A percentile compares a stretch with the other conserved stretches of the same genome.
These are phyloP conservation scores for Dreissena polymorpha DNA, from an alignment of 1,140 invertebrate species.

Conservation along the genomic window DNA sequence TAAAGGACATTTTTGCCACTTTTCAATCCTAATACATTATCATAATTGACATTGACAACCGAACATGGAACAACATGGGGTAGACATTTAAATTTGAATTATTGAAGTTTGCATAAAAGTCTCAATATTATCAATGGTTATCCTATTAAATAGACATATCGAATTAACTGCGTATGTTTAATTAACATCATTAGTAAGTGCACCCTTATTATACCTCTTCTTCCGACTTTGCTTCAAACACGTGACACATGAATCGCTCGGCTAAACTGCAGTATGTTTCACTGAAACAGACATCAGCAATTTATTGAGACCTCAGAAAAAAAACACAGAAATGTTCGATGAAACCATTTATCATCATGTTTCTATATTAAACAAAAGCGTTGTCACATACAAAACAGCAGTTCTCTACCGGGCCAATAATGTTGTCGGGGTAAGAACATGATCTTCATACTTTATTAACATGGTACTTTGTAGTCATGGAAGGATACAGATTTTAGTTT, in stretches of 20 bases:
- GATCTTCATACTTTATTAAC: neutral
- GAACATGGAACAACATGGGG: too few species aligned
- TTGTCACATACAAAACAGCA: neutral
- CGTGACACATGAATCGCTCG: slow-evolving; percentile 82
- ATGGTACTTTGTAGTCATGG: neutral
- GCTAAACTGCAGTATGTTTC: slow-evolving; percentile 83
- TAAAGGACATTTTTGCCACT: too few species aligned
- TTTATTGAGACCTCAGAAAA: neutral
- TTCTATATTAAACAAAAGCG: neutral
- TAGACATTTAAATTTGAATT: too few species aligned
- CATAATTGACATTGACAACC: too few species aligned
- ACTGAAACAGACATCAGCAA: slow-evolving; percentile 75
- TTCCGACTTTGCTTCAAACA: slow-evolving; percentile 81
- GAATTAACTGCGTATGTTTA: neutral
- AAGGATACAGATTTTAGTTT: too few species aligned
- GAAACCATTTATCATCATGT: neutral
- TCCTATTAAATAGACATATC: too few species aligned
- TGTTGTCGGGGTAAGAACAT: neutral
- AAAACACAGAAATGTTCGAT: neutral
- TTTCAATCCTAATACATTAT: too few species aligned
- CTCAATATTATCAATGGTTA: too few species aligned
- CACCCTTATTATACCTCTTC: slow-evolving; percentile 76
- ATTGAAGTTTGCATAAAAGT: too few species aligned
- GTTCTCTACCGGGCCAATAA: neutral
- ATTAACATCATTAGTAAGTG: neutral